Evolutionary conservation across 2,797 vertebrate species (phyloP), one percentile per base, ranked within the genome.

Genomic region (Cryptoprocta ferox): DNA sequence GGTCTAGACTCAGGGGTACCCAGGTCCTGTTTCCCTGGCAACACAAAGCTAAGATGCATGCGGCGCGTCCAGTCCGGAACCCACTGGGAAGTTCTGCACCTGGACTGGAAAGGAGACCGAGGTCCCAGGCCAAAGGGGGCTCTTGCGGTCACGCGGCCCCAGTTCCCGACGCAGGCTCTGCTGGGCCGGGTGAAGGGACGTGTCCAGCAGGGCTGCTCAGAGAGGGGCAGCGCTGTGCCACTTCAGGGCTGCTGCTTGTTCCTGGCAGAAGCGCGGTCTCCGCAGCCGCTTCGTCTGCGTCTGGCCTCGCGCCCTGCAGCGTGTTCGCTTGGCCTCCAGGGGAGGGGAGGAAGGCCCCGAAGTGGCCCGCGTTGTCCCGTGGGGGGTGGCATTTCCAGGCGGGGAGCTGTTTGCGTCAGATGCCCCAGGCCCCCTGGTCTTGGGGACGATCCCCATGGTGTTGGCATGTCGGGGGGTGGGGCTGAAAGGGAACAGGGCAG

Each of bases 321-420:
- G 6, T 42, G 42, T 32, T 35, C 53, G 15, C 35, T 0, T 32
- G 63, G 84, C 73, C n/a, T 2, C 14, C 15, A 15, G 37, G 1
- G 35, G 50, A 37, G 68, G 68, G 1, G 14, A 30, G 19, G 59
- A 82, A 35, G 15, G 3, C 24, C 70, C 37, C 2, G 42, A 26
- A 42, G 32, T 6, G 53, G 42, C n/a, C 13, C 3, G 39, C 73
- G 24, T 0, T 16, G 48, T n/a, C 32, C 12, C 2, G 0, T 0
- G 7, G 12, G 21, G 39, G 63, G 16, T 2, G 12, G 66, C 1
- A 0, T 63, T 35, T 82, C 39, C 30, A 42, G 61, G 61, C 78
- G 39, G 66, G 56, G 32, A 39, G n/a, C 24, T 39, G 9, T 53
- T 61, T 50, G 9, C 0, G 1, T 24, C 1, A 0, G 5, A 35